Percentiles rank a stretch among this genome's conserved stretches.
Conservation (phyloP, 2,113 vertebrate species). For the Zosterops hypoxanthus region DNA sequence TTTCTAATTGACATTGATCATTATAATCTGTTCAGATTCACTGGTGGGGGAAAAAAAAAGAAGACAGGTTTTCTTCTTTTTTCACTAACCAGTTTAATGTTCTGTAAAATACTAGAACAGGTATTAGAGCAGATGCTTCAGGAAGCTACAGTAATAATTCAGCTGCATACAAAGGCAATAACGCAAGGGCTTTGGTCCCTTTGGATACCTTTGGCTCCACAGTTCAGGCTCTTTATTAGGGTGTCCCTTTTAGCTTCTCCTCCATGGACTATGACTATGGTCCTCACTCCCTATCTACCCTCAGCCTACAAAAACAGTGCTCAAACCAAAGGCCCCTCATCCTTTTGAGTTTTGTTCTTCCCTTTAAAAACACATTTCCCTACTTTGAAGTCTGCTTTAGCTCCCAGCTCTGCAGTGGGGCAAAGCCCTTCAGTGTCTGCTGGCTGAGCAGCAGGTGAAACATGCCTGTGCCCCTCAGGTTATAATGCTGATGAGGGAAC, state of each 20-base stretch:
- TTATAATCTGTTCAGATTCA: background rate
- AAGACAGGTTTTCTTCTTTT: background rate
- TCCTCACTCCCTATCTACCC: background rate
- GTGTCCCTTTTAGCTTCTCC: background rate
- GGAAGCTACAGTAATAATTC: background rate
- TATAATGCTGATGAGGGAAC: background rate
- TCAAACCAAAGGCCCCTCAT: background rate
- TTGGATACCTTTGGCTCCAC: background rate
- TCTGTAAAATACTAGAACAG: background rate
- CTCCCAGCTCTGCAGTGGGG: background rate
- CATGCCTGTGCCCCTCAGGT: rapidly evolving
- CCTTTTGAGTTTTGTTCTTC: background rate
- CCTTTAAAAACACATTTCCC: background rate
- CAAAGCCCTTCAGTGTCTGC: background rate
- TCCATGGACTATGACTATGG: background rate
- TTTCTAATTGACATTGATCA: background rate
- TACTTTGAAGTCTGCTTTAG: background rate
- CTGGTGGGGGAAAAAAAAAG: background rate
- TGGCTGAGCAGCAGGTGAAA: background rate
- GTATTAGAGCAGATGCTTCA: background rate
- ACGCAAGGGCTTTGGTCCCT: rapidly evolving
- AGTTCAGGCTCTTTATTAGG: background rate
- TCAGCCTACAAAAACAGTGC: background rate
- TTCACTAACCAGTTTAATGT: background rate
- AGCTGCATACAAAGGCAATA: background rate